Evolutionary conservation across 2,113 vertebrate genomes (phyloP), one percentile per base, ranked within the genome.

Genomic region (Rhinoderma darwinii): DNA sequence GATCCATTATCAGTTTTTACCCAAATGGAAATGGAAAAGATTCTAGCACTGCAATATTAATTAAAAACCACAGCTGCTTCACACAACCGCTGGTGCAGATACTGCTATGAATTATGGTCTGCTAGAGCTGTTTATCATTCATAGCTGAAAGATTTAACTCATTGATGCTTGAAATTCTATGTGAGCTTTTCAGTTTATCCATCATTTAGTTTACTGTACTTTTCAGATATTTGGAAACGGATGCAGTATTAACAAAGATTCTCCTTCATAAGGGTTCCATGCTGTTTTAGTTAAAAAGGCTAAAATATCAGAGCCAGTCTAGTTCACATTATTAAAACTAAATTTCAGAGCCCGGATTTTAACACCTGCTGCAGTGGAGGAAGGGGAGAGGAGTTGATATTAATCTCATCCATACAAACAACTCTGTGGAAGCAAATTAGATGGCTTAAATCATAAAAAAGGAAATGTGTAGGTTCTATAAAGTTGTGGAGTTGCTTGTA

Each of bases 41-140:
- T 86, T 86, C 56, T 70, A 79, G 75, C 27, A 70, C 32, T 70
- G 74, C 30, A 51, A 63, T 54, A 68, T 70, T 86, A 78, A 68
- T 86, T 86, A 86, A 78, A 77, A 79, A 39, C 75, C 75, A 79
- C 75, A 79, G 74, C 84, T 86, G 74, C 59, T 79, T 78, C 25
- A 51, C 75, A 66, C 12, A 86, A 68, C 43, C 27, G 30, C 20
- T 68, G 30, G 25, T 50, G 41, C 54, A 79, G 39, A 86, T 18
- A 77, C 25, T 32, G 22, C 22, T 85, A 77, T 77, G 47, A 35
- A 83, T n/a, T 54, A 85, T 44, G n/a, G 41, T 66, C 75, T 86
- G 30, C 30, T 86, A 30, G 35, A 30, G 37, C 70, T 59, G 70
- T 56, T 56, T 11, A 73, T 75, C n/a, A 56, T 70, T n/a, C 70